Evolutionary conservation across 2,888 invertebrate genomes (phyloP).

Genomic region (Pseudococcus jackbeardsleyi): DNA sequence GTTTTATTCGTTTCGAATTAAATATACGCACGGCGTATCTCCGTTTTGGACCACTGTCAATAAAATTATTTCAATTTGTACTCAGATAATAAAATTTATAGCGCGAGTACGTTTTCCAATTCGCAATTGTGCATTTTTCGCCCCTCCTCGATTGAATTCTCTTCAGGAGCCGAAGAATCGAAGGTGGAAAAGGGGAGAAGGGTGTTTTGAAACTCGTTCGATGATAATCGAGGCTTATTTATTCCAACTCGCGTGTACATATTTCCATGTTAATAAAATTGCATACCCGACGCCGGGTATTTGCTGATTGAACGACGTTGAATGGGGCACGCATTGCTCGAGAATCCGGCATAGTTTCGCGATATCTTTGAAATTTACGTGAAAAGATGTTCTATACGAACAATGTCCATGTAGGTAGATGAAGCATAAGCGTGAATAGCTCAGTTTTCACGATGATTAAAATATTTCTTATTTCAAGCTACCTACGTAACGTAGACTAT

Average conservation of each 20-base stretch:
- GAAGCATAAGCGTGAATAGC: not conserved
- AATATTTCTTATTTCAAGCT: conserved; percentile 21
- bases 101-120: too few species aligned
- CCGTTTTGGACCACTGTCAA: conserved; percentile 23
- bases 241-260: not conserved
- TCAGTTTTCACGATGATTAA: conserved; percentile 44
- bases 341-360: conserved; percentile 36
- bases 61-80: not conserved
- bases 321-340: not conserved
- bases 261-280: conserved; percentile 13
- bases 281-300: conserved; percentile 9
- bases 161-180: too few species aligned
- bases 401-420: conserved; percentile 7
- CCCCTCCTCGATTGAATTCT: too few species aligned
- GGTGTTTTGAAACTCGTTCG: not conserved
- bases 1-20: not conserved
- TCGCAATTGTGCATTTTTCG: too few species aligned
- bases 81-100: not conserved
- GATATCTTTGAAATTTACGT: conserved; percentile 36
- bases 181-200: not conserved
- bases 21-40: not conserved
- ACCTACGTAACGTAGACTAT: not conserved
- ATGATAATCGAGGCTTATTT: not conserved
- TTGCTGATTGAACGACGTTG: not conserved
- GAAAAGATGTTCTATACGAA: conserved; percentile 31